These are phyloP conservation scores for Pangasius larnaudii DNA, from an alignment of 2,797 vertebrate species.

Conservation along the genomic window DNA sequence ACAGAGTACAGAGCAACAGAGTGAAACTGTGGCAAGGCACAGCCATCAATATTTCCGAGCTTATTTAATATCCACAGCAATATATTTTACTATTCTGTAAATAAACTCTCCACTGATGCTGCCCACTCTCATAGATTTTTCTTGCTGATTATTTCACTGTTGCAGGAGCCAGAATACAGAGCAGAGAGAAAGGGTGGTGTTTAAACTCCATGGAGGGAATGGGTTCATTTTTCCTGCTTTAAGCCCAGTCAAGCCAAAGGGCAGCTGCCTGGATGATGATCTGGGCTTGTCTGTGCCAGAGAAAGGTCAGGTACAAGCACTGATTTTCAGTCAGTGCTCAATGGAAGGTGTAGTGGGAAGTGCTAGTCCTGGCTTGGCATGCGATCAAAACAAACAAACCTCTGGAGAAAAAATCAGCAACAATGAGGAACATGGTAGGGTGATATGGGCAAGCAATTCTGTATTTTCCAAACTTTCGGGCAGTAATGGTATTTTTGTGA, in stretches of 20 bases:
- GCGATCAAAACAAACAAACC: conserved; percentile 33
- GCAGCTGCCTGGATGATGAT: conserved; percentile 69
- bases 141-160: conserved; percentile 63
- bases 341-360: conserved; percentile 14
- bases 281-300: conserved; percentile 59
- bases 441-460: not conserved
- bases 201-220: conserved; percentile 53
- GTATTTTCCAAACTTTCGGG: conserved; percentile 1
- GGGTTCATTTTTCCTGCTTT: conserved; percentile 57
- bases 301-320: conserved; percentile 70
- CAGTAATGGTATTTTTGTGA: not conserved
- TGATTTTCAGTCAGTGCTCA: conserved; percentile 47
- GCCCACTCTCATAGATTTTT: conserved; percentile 59
- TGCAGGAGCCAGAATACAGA: conserved; percentile 51
- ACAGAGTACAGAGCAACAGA: conserved; percentile 40
- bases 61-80: conserved; percentile 70
- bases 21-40: conserved; percentile 64
- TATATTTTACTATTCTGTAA: conserved; percentile 61
- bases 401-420: not conserved
- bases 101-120: conserved; percentile 61
- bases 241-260: conserved; percentile 69
- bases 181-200: conserved; percentile 37
- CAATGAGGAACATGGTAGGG: not conserved
- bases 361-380: conserved; percentile 8
- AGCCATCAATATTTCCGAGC: conserved; percentile 65